Base-by-base conservation (phyloP, 2,113 vertebrate species). In the Neogale vison region DNA sequence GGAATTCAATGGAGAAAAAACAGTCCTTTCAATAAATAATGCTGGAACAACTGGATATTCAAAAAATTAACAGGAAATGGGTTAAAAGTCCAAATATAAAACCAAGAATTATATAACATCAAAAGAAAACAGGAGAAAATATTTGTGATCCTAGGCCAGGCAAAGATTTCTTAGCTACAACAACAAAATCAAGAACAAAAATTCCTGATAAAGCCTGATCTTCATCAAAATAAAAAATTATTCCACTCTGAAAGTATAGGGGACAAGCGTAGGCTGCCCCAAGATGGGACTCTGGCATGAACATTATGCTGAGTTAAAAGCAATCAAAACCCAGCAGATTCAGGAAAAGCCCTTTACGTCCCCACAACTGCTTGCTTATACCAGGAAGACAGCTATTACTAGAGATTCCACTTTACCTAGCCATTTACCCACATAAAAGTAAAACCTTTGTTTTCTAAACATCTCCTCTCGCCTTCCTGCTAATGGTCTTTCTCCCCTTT, bases 21-120 rank as follows among this genome's bases (percentile, higher is more conserved):
- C 2, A 39, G 14, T 71, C 2, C 76, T 88, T 76, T 77, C 31
- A 79, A 93, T 29, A 93, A 95, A 71, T 52, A 20, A 80, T 52
- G n/a, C n/a, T 52, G 5, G 11, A 85, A 83, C 2, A 95, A 59
- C 7, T 61, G 29, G 26, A 31, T 71, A 95, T 20, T 31, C 55
- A 61, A 76, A 83, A 82, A 82, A 88, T 94, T 67, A 88, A 67
- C 18, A 96, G 31, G 29, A 92, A 96, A 88, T 83, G 21, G 50
- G 11, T 82, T n/a, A 77, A 69, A 96, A 90, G 67, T 2, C 7
- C 42, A 72, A 69, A 76, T 74, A 45, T 42, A 88, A 92, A 92
- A 69, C 2, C 34, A 86, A 92, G 14, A 87, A 67, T 93, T n/a
- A 57, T 21, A 34, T 21, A 67, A 79, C 15, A 34, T 76, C 65